A percentile compares a stretch with the other conserved stretches of the same genome.
phyloP scores from a whole-genome alignment of 2,888 invertebrate genomes.

The Heteromyza rotundicornis region DNA sequence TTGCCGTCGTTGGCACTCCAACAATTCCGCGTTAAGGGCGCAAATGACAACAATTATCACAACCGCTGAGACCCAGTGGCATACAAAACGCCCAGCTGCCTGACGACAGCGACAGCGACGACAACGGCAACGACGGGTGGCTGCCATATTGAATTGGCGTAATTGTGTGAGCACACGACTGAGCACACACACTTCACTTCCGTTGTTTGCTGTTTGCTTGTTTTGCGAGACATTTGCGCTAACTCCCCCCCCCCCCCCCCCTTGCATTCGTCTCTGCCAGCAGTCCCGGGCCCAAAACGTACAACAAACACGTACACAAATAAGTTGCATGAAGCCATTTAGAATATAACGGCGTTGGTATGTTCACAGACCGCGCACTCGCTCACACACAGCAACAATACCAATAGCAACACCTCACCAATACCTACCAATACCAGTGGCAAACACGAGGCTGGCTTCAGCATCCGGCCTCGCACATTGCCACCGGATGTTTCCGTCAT shows the following conservation, averaged over 20 bases:
- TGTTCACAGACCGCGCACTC: too few relatives aligned
- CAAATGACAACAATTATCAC: conserved; percentile 52
- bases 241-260: too few relatives aligned
- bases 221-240: background rate
- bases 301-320: too few relatives aligned
- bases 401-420: too few relatives aligned
- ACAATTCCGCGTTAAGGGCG: conserved; percentile 9
- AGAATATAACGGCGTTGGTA: too few relatives aligned
- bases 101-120: background rate
- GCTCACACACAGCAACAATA: too few relatives aligned
- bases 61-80: background rate
- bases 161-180: too few relatives aligned
- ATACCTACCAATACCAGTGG: too few relatives aligned
- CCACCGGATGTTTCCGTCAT: background rate
- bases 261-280: too few relatives aligned
- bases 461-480: too few relatives aligned
- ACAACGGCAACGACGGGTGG: background rate
- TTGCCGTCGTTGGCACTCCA: background rate
- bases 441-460: too few relatives aligned
- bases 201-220: background rate
- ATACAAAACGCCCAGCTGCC: background rate
- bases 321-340: too few relatives aligned
- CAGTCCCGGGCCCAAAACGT: background rate
- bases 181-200: conserved; percentile 13
- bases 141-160: conserved; percentile 10